Base-by-base conservation (phyloP, 1,140 invertebrate species). In the Diorhabda sublineata region DNA sequence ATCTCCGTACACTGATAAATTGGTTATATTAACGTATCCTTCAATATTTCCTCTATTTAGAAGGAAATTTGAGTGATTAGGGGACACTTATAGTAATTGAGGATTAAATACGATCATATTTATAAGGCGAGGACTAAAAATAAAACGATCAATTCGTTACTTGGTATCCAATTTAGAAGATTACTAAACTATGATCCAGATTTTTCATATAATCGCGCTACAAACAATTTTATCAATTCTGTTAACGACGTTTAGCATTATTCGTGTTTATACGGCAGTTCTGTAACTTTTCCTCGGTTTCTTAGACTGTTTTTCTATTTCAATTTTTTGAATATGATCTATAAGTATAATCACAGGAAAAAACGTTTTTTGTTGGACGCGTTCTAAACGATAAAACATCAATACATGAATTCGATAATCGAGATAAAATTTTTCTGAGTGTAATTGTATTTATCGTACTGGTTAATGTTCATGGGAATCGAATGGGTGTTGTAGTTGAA, bases 401-500 rank as follows among this genome's bases (percentile, higher is more conserved):
- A 56, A 56, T 56, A 26, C 26, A 26, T 26, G 26, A 26, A 26
- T 26, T 26, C 26, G 26, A 26, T 26, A 26, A 26, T 26, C 26
- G 52, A n/a, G 52, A 56, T 56, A 56, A 56, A 56, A 56, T 56
- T 56, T 60, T 60, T 45, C 41, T 45, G 42, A 5, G 45, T 52
- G 61, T 52, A 52, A 52, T 8, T 8, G 3, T 52, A 52, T 52
- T 52, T 8, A 11, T 43, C 41, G 61, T 63, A 44, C 26, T 43
- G 42, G 45, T 11, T 63, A 26, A 26, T 26, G 26, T 26, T 11
- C 45, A 45, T 52, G 45, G 9, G 45, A 63, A 65, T 65, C 64
- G 64, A 65, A 11, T 65, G 52, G 47, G 11, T 65, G 64, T 56
- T 42, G 58, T 42, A 61, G 1, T 1, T 26, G 11, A 56, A 61